Evolutionary conservation across 2,113 vertebrate genomes (phyloP), one percentile per base, ranked within the genome.

Genomic region (Mobula birostris): DNA sequence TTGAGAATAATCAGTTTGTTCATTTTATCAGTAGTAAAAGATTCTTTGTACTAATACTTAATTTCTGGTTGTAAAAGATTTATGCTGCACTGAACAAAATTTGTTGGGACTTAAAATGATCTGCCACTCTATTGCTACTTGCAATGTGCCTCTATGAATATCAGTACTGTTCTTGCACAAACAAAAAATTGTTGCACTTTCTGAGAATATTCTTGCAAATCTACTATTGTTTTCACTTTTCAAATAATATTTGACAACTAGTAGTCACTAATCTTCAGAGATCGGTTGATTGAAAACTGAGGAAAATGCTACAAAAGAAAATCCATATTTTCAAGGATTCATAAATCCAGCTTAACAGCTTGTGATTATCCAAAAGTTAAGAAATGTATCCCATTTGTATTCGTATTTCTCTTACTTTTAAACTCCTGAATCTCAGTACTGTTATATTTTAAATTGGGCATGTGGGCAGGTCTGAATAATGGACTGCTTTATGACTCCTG

Each of bases 1-100:
- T 70, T 92, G 70, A 92, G 36, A 92, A 92, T 92, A 70, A 40
- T 72, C n/a, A 72, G 66, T 48, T n/a, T 92, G 21, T 72, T 92
- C 6, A 92, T 92, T 92, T 92, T 72, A 74, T 11, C 21, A 74
- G 32, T 29, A 7, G 19, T 27, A 56, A 93, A 93, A 74, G 36
- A 27, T 93, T 93, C 68, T 48, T 48, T 76, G 40, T 74, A 29
- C 36, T 48, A 56, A 48, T 72, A 74, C 27, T 12, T 56, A 48
- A 93, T 27, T 74, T 21, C 27, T 87, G 70, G 32, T 70, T 92
- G 70, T 92, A 7, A 40, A 40, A 72, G 32, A 24, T 17, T n/a
- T 72, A 48, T 32, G 36, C 40, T 92, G 68, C 90, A 92, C 8
- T 66, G 24, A 92, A 48, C 9, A 40, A 92, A 17, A 56, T 40